phyloP scores from a whole-genome alignment of 2,888 invertebrate species.

The Phortica magna region DNA sequence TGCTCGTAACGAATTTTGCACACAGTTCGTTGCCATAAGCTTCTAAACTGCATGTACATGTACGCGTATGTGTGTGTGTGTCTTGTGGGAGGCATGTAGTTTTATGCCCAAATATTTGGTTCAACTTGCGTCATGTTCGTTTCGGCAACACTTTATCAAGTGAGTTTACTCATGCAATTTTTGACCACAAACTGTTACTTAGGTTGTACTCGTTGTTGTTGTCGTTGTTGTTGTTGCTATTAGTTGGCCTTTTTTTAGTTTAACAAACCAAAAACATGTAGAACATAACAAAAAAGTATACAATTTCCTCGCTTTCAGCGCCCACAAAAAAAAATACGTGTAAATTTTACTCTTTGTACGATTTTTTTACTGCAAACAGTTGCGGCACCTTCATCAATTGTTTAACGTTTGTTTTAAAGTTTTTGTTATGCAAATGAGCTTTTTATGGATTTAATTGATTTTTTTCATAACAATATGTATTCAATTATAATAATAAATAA shows the following conservation, averaged over 20 bases:
- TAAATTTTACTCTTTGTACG: no score
- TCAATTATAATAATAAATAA: conserved; percentile 42
- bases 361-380: conserved; percentile 2
- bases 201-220: conserved; percentile 1
- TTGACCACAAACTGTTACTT: conserved; percentile 12
- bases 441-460: not conserved
- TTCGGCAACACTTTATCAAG: conserved; percentile 8
- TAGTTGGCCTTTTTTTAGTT: not conserved
- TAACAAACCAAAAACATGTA: not conserved
- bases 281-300: not conserved
- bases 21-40: not conserved
- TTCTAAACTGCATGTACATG: not conserved
- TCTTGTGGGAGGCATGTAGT: conserved; percentile 3
- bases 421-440: not conserved
- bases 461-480: not conserved
- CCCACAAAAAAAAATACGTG: conserved; percentile 21
- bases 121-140: not conserved
- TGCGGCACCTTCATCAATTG: not conserved
- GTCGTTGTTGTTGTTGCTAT: not conserved
- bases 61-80: conserved; percentile 24
- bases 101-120: not conserved
- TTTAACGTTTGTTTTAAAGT: not conserved
- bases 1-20: not conserved
- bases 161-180: conserved; percentile 40
- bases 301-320: no score